phyloP scores from a whole-genome alignment of 1,140 invertebrate species.

The Charaxes varanes region DNA sequence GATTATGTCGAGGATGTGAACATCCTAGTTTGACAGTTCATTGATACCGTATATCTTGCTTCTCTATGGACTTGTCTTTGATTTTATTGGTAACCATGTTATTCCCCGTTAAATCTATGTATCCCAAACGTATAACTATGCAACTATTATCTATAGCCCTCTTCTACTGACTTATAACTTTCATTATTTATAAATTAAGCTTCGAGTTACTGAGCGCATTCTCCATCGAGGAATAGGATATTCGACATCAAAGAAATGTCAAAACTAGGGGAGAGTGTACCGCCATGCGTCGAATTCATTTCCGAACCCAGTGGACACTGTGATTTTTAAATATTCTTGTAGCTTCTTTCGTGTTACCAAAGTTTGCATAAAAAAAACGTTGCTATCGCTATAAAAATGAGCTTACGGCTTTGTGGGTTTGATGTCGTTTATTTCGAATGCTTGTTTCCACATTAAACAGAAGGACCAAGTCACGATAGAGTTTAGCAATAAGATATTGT shows the following conservation, averaged over 20 bases:
- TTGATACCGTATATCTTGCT: constrained; percentile 38
- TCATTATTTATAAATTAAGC: background rate
- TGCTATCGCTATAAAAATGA: constrained; percentile 8
- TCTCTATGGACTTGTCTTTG: constrained; percentile 35
- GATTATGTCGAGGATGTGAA: constrained; percentile 70
- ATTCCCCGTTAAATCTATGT: constrained; percentile 19
- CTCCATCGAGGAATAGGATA: constrained; percentile 21
- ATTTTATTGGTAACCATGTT: constrained; percentile 34
- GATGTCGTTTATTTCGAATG: constrained; percentile 20
- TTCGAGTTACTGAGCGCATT: constrained; percentile 15
- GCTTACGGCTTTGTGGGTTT: constrained; percentile 9
- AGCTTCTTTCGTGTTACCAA: constrained; percentile 12
- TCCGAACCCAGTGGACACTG: constrained; percentile 12
- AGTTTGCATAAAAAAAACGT: background rate
- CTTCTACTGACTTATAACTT: background rate
- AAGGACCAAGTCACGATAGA: constrained; percentile 59
- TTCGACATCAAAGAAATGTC: constrained; percentile 42
- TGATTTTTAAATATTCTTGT: constrained; percentile 2
- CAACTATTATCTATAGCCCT: too few species aligned
- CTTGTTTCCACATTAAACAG: constrained; percentile 45
- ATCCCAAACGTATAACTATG: too few species aligned
- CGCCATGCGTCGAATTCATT: constrained; percentile 19
- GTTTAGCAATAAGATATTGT: constrained; percentile 47
- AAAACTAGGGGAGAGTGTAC: constrained; percentile 26
- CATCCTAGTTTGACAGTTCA: constrained; percentile 34